Evolutionary conservation across 2,888 invertebrate species (phyloP), one percentile per base, ranked within the genome.

Genomic region (Flabesymbios commensalis): DNA sequence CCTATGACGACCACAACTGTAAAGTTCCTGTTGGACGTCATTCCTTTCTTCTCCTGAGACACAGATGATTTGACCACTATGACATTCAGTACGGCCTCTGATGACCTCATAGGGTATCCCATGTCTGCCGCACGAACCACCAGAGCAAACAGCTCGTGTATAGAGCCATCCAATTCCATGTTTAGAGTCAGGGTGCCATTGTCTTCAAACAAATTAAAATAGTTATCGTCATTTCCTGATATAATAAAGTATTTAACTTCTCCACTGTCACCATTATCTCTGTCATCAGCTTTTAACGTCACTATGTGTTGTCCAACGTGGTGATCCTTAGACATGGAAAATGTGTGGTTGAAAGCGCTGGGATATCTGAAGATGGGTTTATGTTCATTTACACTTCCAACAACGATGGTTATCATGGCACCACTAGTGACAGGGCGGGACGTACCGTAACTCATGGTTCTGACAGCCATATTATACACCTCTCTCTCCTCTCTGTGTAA

Each of bases 1-100:
- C 58, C 64, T 17, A 64, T 64, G 33, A 26, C 54, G 45, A 64
- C 55, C 28, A 64, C 64, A 19, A 64, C 58, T 22, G 57, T 61
- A 33, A 64, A 32, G 48, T 64, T 64, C 19, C 49, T 24, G 26
- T 26, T 47, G 5, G 57, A 39, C 26, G 58, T 58, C 7, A 61
- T 19, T 1, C 22, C 29, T 2, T 22, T 22, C 4, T 24, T 1
- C 24, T 29, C 41, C 10, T 26, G 49, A n/a, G n/a, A n/a, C n/a
- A n/a, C n/a, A 2, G 64, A 64, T n/a, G n/a, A n/a, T 31, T 57
- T 57, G 43, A 61, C 61, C 26, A 64, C 64, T 14, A 64, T 43
- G 10, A 64, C 36, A 26, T 64, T 64, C n/a, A 64, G 31, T 10
- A 36, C 39, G 22, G 61, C 39, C 29, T 61, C 64, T 7, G 53